phyloP scores from a whole-genome alignment of 2,888 invertebrate genomes.

The Sinhomidia bicolor region DNA sequence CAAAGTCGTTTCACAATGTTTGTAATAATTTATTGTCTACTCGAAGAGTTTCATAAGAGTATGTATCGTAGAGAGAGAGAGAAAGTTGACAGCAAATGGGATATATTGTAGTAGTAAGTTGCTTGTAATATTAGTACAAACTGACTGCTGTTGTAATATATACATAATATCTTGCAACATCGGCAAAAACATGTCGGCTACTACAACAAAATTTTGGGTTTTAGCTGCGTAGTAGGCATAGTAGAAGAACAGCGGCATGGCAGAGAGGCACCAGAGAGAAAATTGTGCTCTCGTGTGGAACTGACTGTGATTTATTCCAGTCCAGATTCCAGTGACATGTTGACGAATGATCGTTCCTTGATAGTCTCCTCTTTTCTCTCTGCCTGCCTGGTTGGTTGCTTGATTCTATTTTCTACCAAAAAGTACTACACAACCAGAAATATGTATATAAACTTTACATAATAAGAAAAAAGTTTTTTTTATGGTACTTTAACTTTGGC shows the following conservation, averaged over 20 bases:
- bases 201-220: background rate
- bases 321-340: constrained; percentile 69
- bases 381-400: constrained; percentile 16
- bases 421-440: background rate
- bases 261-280: constrained; percentile 46
- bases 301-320: constrained; percentile 70
- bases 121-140: background rate
- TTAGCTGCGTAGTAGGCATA: background rate
- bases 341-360: constrained; percentile 69
- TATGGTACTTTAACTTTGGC: background rate
- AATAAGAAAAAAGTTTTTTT: constrained; percentile 23
- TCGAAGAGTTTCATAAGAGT: background rate
- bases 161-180: background rate
- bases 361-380: constrained; percentile 38
- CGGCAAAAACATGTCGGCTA: constrained; percentile 9
- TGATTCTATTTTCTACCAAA: constrained; percentile 37
- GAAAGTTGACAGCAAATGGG: background rate
- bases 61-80: background rate
- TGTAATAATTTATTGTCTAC: constrained; percentile 9
- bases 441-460: too few relatives aligned
- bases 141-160: background rate
- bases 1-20: background rate
- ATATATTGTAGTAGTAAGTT: background rate
- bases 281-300: constrained; percentile 60
- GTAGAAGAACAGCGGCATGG: background rate